Evolutionary conservation across 2,888 invertebrate species (phyloP), one percentile per base, ranked within the genome.

Genomic region (Dryobotodes eremita): DNA sequence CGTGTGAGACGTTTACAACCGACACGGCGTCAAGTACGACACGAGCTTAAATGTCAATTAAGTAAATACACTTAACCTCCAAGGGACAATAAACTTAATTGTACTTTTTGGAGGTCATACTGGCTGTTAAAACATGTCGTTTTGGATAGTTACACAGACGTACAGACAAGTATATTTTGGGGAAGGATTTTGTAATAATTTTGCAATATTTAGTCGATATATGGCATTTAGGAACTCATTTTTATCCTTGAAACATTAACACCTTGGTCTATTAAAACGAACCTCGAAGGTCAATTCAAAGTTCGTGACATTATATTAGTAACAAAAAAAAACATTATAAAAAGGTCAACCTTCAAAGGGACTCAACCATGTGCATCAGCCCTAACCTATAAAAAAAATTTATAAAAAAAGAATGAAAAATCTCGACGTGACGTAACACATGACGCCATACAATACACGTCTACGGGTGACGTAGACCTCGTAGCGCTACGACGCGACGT

Each of bases 401-500:
- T 64, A n/a, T 71, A 26, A 70, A 80, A 85, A 57, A 65, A 71
- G 59, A 72, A 59, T 42, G 5, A 71, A n/a, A 36, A n/a, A 57
- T 36, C 11, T 61, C 48, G 15, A 36, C 23, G 20, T 75, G 83
- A 82, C 82, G 79, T 83, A 65, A 36, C 57, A 10, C 50, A 65
- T 79, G 79, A 64, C 68, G 64, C 20, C 59, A 48, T 53, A 76
- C 46, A 83, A 83, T 84, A 71, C 36, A 20, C 55, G 6, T 73
- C 74, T 77, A 75, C 72, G 57, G 46, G 31, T 82, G 82, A 85
- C 83, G 78, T 86, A 65, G 71, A 13, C 42, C 79, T 89, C 89
- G 89, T 88, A 88, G 82, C 86, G 80, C 82, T 86, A 87, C 89
- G 76, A 70, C 75, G 73, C 79, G 78, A 46, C 88, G 88, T 86